A percentile compares a stretch with the other conserved stretches of the same genome.
Evolutionary conservation across 2,113 vertebrate species (phyloP).

Genomic region (Corynorhinus townsendii): DNA sequence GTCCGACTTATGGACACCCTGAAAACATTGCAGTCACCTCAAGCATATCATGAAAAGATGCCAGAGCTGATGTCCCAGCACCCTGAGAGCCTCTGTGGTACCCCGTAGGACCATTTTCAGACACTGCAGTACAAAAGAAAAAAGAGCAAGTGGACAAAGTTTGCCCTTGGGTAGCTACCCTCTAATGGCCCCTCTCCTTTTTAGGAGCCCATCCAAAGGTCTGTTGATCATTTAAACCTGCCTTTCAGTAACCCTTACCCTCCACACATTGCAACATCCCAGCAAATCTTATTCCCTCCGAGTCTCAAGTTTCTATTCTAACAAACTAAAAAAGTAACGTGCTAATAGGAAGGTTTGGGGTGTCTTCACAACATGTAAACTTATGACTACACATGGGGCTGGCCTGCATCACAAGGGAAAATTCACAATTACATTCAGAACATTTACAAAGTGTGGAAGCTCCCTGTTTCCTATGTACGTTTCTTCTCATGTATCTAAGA

Average conservation of each 20-base stretch:
- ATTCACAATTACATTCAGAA: background rate
- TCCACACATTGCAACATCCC: background rate
- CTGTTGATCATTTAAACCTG: background rate
- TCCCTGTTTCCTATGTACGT: background rate
- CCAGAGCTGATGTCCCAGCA: background rate
- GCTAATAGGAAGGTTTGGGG: background rate
- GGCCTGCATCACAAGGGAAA: background rate
- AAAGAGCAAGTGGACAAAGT: background rate
- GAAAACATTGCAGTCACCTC: background rate
- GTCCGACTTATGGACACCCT: background rate
- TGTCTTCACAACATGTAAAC: background rate
- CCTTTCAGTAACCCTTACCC: background rate
- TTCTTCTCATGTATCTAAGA: conserved; percentile 40
- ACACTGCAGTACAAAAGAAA: background rate
- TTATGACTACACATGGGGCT: background rate
- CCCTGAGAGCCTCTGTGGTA: background rate
- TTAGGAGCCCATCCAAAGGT: background rate
- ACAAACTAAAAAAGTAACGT: background rate
- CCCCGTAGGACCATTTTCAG: background rate
- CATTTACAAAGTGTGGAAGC: background rate
- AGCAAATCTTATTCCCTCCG: background rate
- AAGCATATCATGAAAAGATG: background rate
- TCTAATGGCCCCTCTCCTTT: background rate
- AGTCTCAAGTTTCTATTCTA: background rate
- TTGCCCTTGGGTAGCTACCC: background rate